phyloP scores from a whole-genome alignment of 2,113 vertebrate genomes.

The Sinocyclocheilus maitianheensis region DNA sequence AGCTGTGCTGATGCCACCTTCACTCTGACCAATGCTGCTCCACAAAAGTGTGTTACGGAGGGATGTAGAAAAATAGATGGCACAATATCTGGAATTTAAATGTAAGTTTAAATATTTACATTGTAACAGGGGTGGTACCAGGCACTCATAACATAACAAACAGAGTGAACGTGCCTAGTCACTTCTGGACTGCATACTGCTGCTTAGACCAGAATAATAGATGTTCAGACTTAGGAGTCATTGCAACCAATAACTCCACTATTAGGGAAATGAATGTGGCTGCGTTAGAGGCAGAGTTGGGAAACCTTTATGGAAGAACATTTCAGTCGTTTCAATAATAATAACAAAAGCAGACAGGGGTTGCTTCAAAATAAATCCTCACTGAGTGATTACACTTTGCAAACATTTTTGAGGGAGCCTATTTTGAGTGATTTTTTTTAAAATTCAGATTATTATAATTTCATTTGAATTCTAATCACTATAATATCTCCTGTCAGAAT shows the following conservation, averaged over 20 bases:
- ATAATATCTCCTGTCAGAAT: background rate
- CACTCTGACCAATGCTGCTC: no score
- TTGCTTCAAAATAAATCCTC: background rate
- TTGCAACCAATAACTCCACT: accelerated
- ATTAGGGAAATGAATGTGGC: accelerated
- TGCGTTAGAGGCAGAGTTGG: accelerated
- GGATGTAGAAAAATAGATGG: no score
- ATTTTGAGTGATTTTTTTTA: background rate
- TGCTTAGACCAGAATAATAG: background rate
- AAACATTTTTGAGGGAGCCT: background rate
- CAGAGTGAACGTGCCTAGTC: background rate
- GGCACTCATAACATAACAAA: accelerated
- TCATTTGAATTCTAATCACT: background rate
- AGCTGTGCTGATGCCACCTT: no score
- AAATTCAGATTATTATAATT: background rate
- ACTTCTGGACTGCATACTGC: constrained; percentile 15
- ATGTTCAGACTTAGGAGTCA: accelerated
- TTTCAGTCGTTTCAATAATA: background rate
- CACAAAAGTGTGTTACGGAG: no score
- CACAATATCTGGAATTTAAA: no score
- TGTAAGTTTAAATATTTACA: background rate
- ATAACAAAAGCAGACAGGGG: background rate
- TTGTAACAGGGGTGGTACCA: constrained; percentile 35
- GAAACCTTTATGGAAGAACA: background rate
- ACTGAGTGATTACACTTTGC: background rate